phyloP scores from a whole-genome alignment of 2,113 vertebrate species.

The Eolophus roseicapilla region DNA sequence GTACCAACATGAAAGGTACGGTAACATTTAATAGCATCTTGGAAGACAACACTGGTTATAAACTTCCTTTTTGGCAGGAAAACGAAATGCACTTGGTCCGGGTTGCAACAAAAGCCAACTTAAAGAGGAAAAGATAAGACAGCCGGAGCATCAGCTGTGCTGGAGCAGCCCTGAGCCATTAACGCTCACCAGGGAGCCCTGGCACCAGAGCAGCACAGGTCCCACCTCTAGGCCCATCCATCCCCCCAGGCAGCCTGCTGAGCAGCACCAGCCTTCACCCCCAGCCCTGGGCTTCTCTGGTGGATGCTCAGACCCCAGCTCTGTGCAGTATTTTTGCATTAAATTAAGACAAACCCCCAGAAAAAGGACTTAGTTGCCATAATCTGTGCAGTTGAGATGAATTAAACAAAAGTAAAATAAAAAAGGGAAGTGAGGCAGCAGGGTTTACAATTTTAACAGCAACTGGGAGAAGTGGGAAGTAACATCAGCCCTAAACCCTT shows the following conservation, averaged over 20 bases:
- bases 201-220: background rate
- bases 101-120: constrained; percentile 42
- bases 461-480: constrained; percentile 5
- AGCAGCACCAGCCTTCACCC: fast-evolving
- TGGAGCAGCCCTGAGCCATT: constrained; percentile 11
- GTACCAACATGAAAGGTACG: background rate
- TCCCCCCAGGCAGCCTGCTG: background rate
- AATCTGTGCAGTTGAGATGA: background rate
- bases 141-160: constrained; percentile 9
- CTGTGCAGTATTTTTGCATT: constrained; percentile 53
- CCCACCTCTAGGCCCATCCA: background rate
- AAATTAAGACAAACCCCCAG: constrained; percentile 3
- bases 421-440: constrained; percentile 18
- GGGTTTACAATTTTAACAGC: constrained; percentile 32
- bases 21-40: constrained; percentile 73
- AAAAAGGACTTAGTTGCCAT: background rate
- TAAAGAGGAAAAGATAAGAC: background rate
- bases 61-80: constrained; percentile 68
- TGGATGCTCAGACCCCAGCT: background rate
- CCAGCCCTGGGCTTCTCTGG: background rate
- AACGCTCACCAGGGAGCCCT: background rate
- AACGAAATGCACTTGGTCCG: constrained; percentile 69
- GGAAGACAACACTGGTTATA: constrained; percentile 59
- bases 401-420: background rate
- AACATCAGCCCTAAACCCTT: background rate